These are phyloP conservation scores for Pelmatolapia mariae DNA, from an alignment of 2,113 vertebrate genomes.

Conservation along the genomic window DNA sequence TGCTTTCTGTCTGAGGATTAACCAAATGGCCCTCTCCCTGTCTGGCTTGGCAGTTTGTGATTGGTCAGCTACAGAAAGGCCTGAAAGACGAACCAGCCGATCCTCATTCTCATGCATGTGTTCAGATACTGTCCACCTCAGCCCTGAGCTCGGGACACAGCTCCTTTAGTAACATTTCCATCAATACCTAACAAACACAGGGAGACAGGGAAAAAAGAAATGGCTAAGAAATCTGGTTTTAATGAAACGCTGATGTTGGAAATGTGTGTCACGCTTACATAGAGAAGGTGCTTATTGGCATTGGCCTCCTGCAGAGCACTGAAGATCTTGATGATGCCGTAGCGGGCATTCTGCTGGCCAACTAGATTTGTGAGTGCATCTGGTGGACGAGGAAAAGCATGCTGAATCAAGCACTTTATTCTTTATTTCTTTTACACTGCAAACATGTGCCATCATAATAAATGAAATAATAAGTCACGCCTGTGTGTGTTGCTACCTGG, in stretches of 20 bases:
- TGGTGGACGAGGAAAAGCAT: conserved; percentile 24
- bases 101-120: not conserved
- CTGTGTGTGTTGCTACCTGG: conserved; percentile 76
- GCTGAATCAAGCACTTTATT: not conserved
- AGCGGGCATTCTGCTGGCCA: conserved; percentile 94
- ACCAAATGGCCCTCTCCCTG: not conserved
- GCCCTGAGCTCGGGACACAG: conserved; percentile 87
- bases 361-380: conserved; percentile 93
- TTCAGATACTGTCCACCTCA: conserved; percentile 79
- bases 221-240: not conserved
- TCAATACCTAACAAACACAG: conserved; percentile 75
- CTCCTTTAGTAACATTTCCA: conserved; percentile 93
- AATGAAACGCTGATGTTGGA: not conserved
- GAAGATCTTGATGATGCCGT: conserved; percentile 96
- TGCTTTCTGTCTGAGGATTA: not conserved
- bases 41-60: conserved; percentile 23
- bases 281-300: conserved; percentile 97
- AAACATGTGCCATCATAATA: not conserved
- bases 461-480: not conserved
- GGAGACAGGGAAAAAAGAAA: not conserved
- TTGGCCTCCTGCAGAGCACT: conserved; percentile 89
- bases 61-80: conserved; percentile 33
- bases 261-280: conserved; percentile 75
- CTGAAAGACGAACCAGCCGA: not conserved
- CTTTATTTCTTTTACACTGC: not conserved